phyloP scores from a whole-genome alignment of 2,888 invertebrate species.

The Peribatodes rhomboidaria region DNA sequence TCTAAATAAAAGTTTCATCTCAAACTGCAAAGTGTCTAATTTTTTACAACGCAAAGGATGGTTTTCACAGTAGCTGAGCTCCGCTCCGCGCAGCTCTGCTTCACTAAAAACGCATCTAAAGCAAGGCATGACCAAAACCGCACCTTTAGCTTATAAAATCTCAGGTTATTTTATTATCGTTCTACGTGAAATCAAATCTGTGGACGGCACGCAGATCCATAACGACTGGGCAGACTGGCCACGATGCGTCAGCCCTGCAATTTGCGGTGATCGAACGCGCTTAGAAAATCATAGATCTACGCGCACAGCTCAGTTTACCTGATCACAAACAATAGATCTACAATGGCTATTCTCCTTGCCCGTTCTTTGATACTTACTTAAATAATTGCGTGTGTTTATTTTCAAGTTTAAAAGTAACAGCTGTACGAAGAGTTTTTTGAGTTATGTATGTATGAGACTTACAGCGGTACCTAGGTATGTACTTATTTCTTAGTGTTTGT shows the following conservation, averaged over 20 bases:
- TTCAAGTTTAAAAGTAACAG: neutral
- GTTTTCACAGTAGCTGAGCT: too few relatives aligned
- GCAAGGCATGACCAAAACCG: too few relatives aligned
- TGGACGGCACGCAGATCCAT: conserved; percentile 55
- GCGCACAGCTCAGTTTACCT: conserved; percentile 33
- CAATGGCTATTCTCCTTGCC: neutral
- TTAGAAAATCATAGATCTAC: conserved; percentile 51
- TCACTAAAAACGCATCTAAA: too few relatives aligned
- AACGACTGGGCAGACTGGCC: conserved; percentile 47
- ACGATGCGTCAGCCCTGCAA: conserved; percentile 56
- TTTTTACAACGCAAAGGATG: too few relatives aligned
- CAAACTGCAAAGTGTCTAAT: too few relatives aligned
- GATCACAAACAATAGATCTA: conserved; percentile 23
- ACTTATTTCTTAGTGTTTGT: too few relatives aligned
- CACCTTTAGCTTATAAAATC: too few relatives aligned
- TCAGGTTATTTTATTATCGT: neutral
- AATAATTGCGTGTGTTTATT: neutral
- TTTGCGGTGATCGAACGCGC: conserved; percentile 69
- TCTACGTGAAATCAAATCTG: conserved; percentile 51
- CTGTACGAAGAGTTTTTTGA: too few relatives aligned
- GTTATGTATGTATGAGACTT: too few relatives aligned
- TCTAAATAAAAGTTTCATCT: too few relatives aligned
- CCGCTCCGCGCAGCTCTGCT: too few relatives aligned
- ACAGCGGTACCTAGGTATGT: too few relatives aligned
- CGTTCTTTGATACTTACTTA: conserved; percentile 1